A percentile compares a stretch with the other conserved stretches of the same genome.
Conservation (phyloP, 1,140 invertebrate genomes). For the Tyrophagus putrescentiae region DNA sequence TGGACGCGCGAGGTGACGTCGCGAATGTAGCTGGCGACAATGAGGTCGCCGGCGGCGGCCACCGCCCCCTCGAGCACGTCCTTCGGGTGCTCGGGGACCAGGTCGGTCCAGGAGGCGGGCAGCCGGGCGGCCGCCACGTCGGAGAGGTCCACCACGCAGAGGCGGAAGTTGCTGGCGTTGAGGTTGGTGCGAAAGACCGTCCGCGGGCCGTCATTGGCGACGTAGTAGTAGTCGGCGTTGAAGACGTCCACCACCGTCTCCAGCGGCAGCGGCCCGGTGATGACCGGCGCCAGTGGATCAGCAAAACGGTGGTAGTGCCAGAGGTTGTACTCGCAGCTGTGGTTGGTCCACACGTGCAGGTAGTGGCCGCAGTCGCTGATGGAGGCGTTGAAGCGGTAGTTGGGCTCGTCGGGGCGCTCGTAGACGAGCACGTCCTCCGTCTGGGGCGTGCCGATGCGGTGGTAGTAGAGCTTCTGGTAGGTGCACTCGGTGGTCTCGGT, state of each 20-base stretch:
- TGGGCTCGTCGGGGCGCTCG: conserved; percentile 79
- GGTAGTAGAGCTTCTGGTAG: conserved; percentile 88
- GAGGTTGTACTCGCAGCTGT: conserved; percentile 74
- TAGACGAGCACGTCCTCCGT: conserved; percentile 71
- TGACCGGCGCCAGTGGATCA: conserved; percentile 34
- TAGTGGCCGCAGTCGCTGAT: conserved; percentile 82
- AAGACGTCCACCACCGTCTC: conserved; percentile 46
- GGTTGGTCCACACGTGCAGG: conserved; percentile 56
- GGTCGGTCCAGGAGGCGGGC: conserved; percentile 50
- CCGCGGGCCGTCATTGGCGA: conserved; percentile 69
- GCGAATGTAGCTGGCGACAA: conserved; percentile 77
- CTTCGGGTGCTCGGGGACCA: conserved; percentile 65
- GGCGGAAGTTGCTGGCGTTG: conserved; percentile 75
- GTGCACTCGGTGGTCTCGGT: conserved; percentile 70
- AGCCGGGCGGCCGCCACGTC: conserved; percentile 26
- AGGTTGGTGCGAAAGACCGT: conserved; percentile 84
- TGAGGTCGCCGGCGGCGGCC: conserved; percentile 47
- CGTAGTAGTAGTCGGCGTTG: conserved; percentile 88
- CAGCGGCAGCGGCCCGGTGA: background rate
- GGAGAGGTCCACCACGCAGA: conserved; percentile 77
- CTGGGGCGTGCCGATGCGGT: conserved; percentile 71
- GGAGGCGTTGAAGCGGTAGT: conserved; percentile 47
- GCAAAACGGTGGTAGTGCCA: conserved; percentile 47
- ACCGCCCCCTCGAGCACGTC: conserved; percentile 45
- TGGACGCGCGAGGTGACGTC: conserved; percentile 78